Base-by-base conservation (phyloP, 2,113 vertebrate genomes). In the Cheirogaleus medius region DNA sequence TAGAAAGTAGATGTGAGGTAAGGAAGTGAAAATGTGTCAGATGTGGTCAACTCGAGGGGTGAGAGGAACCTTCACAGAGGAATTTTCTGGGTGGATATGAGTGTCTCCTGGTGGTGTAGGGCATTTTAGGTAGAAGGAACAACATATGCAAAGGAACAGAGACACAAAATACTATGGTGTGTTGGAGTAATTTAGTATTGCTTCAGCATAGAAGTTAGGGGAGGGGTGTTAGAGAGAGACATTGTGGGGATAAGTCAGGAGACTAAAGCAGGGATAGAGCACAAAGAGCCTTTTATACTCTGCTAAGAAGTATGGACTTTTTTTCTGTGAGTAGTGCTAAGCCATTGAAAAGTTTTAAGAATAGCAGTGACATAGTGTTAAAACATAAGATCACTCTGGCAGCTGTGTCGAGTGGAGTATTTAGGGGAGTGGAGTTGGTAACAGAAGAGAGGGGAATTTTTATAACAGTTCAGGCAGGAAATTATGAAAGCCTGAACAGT, bases 341-440 rank as follows among this genome's bases (percentile, higher is more conserved):
- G 74, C 83, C 86, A 86, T 73, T 87, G 90, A 95, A 87, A 95
- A 91, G 68, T 81, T 97, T 93, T 83, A 85, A 94, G 95, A 95
- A 94, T 81, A 94, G 90, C 63, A 87, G 92, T 64, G 91, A 77
- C 37, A 44, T 49, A 77, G 77, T 90, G 52, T 88, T 95, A 93
- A 94, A 95, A 95, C 87, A 83, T 64, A 90, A 96, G 91, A 58
- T 93, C 54, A 69, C 60, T 77, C 60, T 52, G 58, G 66, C 91
- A 97, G 83, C 83, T 91, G 8, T 39, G 63, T 73, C 11, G 8
- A 87, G 83, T 95, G 56, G 56, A 93, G 69, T 93, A 81, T 95
- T 96, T 83, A 92, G 89, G 60, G 42, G 64, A 95, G 76, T 94
- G 8, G 52, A 87, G 93, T 88, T 94, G 66, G 83, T 0, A 8